Evolutionary conservation across 2,888 invertebrate species (phyloP), one percentile per base, ranked within the genome.

Genomic region (Eristalis arbustorum): DNA sequence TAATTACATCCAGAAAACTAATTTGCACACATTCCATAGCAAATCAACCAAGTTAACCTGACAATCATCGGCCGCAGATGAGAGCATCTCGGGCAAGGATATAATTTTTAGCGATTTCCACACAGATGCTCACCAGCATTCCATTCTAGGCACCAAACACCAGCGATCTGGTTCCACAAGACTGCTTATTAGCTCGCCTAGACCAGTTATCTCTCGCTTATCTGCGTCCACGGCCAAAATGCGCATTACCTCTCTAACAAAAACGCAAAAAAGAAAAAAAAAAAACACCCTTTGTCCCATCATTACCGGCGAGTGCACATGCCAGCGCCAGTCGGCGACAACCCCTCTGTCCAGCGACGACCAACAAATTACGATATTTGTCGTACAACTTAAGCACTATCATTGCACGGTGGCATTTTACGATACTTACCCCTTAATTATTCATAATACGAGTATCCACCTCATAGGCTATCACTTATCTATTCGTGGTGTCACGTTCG

Each of bases 341-440:
- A 31, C 14, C 63, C 25, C 25, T 5, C 3, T 22, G 34, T 62
- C 18, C 49, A 18, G 49, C n/a, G 28, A n/a, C 62, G 59, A 23
- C 34, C 13, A 37, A 56, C 69, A 64, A 64, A 77, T 71, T 71
- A 49, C 49, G 49, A 49, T 49, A 49, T 14, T 28, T 81, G 63
- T 67, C 76, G 23, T 22, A 59, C 68, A 63, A 68, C 73, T 73
- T 78, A 73, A 74, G 57, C 56, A 74, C 77, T 81, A 73, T 72
- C 67, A 75, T 80, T 73, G 77, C 57, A 71, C 64, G 69, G 68
- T 42, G 68, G 73, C 61, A 64, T 68, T 68, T 73, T 73, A 64
- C 68, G 59, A 71, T 74, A 82, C 69, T 69, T 77, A 81, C 78
- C 62, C 78, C 71, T 74, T 74, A 82, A 87, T 87, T 87, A 87